Base-by-base conservation (phyloP, 2,888 invertebrate species). In the Helicoverpa assulta region DNA sequence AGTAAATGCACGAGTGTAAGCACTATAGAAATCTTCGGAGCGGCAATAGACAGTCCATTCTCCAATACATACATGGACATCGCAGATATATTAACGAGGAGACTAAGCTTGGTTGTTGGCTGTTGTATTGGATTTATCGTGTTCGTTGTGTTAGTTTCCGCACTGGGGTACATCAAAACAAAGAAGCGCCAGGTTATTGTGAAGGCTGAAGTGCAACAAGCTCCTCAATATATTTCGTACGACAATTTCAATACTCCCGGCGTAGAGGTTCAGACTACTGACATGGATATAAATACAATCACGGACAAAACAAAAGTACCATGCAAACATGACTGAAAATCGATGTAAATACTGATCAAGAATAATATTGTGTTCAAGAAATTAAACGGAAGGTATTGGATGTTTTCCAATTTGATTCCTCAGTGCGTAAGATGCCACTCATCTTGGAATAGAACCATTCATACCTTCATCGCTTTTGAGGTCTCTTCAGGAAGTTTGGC, bases 41-140 rank as follows among this genome's bases (percentile, higher is more conserved):
- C 97, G 56, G 96, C 96, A 21, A 88, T 97, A 76, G 95, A 95
- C 71, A 94, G 95, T 81, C 95, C 94, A 29, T 95, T 95, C 73
- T 96, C 97, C 18, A 97, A 97, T 85, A 97, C 97, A 26, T 97
- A 97, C 29, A 96, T 97, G 91, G 96, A 96, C 54, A 97, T 97
- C 55, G 97, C 97, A 80, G 98, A 97, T 73, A 97, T 98, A 86
- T 95, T 98, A 51, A 98, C 98, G 5, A 96, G 98, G 71, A 96
- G 98, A 80, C 96, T 98, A 67, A 98, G 98, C 40, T 96, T 98
- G 79, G 98, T 98, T 84, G 97, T 98, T 67, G 98, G 98, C 62
- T 98, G 98, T 89, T 98, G 98, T 88, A 97, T 98, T 96, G 98
- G 98, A 64, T 97, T 98, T 86, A 96, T 98, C 73, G 98, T 98